phyloP scores from a whole-genome alignment of 2,888 invertebrate species.

The Rotaria sp. region DNA sequence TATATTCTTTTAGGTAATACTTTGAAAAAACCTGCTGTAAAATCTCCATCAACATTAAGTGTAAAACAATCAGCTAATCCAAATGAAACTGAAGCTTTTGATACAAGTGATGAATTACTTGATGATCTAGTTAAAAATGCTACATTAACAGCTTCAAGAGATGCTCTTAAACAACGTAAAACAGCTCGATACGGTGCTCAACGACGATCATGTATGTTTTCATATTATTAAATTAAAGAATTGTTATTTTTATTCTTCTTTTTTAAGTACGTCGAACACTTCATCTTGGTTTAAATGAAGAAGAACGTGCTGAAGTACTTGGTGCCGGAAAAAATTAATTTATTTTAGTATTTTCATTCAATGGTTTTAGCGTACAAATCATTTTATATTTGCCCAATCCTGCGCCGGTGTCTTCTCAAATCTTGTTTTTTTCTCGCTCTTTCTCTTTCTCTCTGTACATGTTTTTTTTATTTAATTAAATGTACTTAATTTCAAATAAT shows the following conservation, averaged over 20 bases:
- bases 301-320: slow-evolving; percentile 14
- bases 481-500: slow-evolving; percentile 1
- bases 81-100: slow-evolving; percentile 15
- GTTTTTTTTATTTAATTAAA: slow-evolving; percentile 15
- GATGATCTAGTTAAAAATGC: slow-evolving; percentile 23
- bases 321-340: neutral
- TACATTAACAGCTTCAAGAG: neutral
- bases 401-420: neutral
- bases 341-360: neutral
- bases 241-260: too few species aligned
- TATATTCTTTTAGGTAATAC: neutral
- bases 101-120: slow-evolving; percentile 26
- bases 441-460: neutral
- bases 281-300: slow-evolving; percentile 10
- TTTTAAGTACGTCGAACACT: slow-evolving; percentile 15
- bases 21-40: neutral
- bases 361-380: neutral
- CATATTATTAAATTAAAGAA: neutral
- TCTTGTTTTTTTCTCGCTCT: neutral
- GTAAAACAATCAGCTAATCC: neutral
- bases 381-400: neutral
- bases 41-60: neutral
- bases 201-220: neutral
- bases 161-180: slow-evolving; percentile 2
- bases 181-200: slow-evolving; percentile 14